A percentile compares a stretch with the other conserved stretches of the same genome.
Conservation (phyloP, 2,888 invertebrate species). For the Andrena minutula region DNA sequence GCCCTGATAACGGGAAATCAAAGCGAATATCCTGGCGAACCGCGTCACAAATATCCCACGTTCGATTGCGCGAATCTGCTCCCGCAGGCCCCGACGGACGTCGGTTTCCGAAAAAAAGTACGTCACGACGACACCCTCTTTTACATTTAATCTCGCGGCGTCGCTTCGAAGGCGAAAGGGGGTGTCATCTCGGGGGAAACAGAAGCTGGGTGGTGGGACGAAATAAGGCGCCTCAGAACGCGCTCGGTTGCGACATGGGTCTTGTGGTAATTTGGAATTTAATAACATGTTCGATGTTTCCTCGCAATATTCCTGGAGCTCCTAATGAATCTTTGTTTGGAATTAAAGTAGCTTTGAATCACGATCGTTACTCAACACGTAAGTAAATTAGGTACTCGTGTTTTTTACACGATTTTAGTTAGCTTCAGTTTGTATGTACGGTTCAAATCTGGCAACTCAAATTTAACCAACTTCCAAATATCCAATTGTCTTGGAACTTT, state of each 20-base stretch:
- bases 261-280: slow-evolving; percentile 55
- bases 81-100: slow-evolving; percentile 25
- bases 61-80: slow-evolving; percentile 69
- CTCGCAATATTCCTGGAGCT: neutral
- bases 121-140: slow-evolving; percentile 56
- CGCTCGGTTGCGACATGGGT: slow-evolving; percentile 46
- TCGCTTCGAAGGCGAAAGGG: slow-evolving; percentile 57
- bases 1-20: slow-evolving; percentile 73
- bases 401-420: too few relatives aligned
- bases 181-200: slow-evolving; percentile 38
- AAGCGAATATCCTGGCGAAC: slow-evolving; percentile 69
- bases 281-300: slow-evolving; percentile 25
- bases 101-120: slow-evolving; percentile 49
- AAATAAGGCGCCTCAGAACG: slow-evolving; percentile 50
- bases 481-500: too few relatives aligned
- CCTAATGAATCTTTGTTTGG: too few relatives aligned
- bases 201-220: slow-evolving; percentile 14
- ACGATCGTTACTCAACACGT: too few relatives aligned
- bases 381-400: too few relatives aligned
- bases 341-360: too few relatives aligned
- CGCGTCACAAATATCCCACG: slow-evolving; percentile 66
- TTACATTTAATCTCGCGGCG: slow-evolving; percentile 76
- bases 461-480: too few relatives aligned
- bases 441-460: too few relatives aligned
- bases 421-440: too few relatives aligned